Evolutionary conservation across 1,140 invertebrate genomes (phyloP), one percentile per base, ranked within the genome.

Genomic region (Drosophila fuyamai): DNA sequence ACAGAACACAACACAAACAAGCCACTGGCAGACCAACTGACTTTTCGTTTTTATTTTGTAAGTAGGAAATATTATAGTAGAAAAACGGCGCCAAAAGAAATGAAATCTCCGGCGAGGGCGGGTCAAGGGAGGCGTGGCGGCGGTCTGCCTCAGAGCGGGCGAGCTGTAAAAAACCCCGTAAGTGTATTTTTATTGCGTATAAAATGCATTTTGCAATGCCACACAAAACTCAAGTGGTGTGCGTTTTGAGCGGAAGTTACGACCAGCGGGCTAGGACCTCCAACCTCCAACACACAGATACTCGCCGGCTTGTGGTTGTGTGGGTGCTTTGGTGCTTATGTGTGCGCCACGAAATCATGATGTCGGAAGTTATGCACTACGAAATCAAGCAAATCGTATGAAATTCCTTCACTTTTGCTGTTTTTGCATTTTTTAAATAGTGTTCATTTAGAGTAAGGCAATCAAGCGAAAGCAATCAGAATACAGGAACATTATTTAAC

Each of bases 151-250:
- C 46, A 46, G 73, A 61, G 66, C 62, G 76, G 68, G 60, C 62
- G 58, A 86, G 82, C 72, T 80, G 80, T 88, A 89, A 88, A 71
- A 88, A 89, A 65, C 59, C 55, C 73, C 63, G 77, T 88, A 88
- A 88, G 83, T 84, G 83, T 89, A 89, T 89, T 88, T 88, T 88
- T 88, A 88, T 88, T 88, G 84, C 84, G 68, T 89, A 88, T 88
- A 83, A 88, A 88, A 89, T 88, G 83, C 83, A 88, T 88, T 88
- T 88, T 83, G 83, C 84, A 84, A 63, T 89, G 80, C 83, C 84
- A 88, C 84, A 84, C 72, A 76, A 85, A 78, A 88, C 72, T 88
- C 76, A 79, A 88, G 82, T 88, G 79, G 76, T 86, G 81, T 76
- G 81, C 56, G 81, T 83, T 78, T 59, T 40, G 66, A 83, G 79